phyloP scores from a whole-genome alignment of 2,797 vertebrate genomes.

The Anguilla megastoma region DNA sequence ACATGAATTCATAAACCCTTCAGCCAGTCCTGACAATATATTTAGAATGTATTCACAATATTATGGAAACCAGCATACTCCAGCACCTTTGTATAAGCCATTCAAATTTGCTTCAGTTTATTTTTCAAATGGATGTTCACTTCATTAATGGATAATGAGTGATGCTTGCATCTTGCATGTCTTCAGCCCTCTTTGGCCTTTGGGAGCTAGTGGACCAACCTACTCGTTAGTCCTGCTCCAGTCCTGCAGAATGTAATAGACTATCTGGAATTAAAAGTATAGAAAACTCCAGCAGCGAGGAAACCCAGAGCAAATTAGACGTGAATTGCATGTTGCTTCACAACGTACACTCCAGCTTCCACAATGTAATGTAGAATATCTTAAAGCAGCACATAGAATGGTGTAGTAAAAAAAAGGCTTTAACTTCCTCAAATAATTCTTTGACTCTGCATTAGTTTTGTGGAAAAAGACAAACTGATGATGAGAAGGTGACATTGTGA shows the following conservation, averaged over 20 bases:
- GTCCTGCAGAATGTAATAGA: neutral
- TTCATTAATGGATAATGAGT: neutral
- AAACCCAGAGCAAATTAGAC: neutral
- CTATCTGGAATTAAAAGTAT: neutral
- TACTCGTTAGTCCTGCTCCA: neutral
- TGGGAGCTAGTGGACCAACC: neutral
- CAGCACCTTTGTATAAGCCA: neutral
- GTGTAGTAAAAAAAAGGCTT: neutral
- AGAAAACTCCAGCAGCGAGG: neutral
- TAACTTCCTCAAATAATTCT: neutral
- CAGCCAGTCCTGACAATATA: neutral
- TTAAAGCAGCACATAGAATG: neutral
- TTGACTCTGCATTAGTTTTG: neutral
- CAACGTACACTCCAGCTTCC: no score
- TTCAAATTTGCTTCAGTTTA: neutral
- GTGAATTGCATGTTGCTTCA: neutral
- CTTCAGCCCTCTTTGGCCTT: neutral
- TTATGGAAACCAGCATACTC: no score
- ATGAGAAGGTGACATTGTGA: neutral
- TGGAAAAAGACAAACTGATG: neutral
- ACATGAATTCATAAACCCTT: neutral
- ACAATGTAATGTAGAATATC: no score
- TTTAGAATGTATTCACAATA: no score
- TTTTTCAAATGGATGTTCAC: neutral
- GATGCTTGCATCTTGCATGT: neutral